Conservation (phyloP, 2,797 vertebrate genomes). For the Poeciliopsis presidionis region DNA sequence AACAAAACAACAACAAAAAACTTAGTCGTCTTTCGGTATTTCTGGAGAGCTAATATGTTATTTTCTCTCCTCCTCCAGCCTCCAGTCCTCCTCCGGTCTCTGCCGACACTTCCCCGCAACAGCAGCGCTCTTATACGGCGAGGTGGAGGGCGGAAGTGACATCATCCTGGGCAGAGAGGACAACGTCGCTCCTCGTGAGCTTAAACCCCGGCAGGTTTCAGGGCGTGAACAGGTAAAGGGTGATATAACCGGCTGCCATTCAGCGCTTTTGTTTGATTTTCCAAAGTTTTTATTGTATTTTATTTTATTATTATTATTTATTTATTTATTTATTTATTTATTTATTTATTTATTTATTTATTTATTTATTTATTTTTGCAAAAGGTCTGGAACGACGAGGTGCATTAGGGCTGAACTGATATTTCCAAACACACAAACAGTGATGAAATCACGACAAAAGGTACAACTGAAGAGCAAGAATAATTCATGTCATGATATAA, state of each 20-base stretch:
- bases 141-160: conserved; percentile 73
- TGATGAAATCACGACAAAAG: not conserved
- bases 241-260: not conserved
- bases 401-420: not conserved
- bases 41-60: conserved; percentile 63
- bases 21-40: conserved; percentile 56
- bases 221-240: conserved; percentile 30
- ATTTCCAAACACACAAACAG: not conserved
- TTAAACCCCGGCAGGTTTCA: conserved; percentile 15
- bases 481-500: not conserved
- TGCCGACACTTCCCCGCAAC: conserved; percentile 39
- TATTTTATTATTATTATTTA: not conserved
- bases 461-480: not conserved
- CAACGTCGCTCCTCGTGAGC: conserved; percentile 21
- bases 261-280: not conserved
- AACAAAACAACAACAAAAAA: conserved; percentile 26
- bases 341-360: accelerated
- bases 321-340: accelerated
- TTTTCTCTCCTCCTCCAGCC: conserved; percentile 19
- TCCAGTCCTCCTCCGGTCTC: conserved; percentile 43
- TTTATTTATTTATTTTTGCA: too few species aligned
- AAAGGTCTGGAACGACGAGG: not conserved
- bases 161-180: conserved; percentile 52
- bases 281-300: not conserved
- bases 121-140: conserved; percentile 41